Percentiles rank a stretch among this genome's conserved stretches.
Conservation (phyloP, 2,888 invertebrate genomes). For the Plutella xylostella region DNA sequence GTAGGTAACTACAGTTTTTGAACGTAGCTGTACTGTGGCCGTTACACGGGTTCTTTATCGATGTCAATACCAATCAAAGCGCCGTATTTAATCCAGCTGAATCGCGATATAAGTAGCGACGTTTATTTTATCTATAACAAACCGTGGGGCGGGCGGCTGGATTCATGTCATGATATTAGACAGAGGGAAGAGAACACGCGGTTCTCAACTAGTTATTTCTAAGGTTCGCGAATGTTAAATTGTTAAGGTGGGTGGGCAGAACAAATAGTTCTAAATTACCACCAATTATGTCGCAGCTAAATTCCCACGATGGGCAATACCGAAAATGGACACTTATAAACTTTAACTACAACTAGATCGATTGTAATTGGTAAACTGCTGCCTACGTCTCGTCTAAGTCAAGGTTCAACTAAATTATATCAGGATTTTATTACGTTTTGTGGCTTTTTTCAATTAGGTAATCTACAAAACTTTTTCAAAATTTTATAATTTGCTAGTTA, state of each 20-base stretch:
- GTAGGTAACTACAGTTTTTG: too few species aligned
- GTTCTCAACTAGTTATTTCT: neutral
- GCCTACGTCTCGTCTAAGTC: too few species aligned
- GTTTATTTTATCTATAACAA: too few species aligned
- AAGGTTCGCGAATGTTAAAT: neutral
- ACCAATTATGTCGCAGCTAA: constrained; percentile 22
- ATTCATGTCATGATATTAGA: too few species aligned
- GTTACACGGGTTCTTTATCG: too few species aligned
- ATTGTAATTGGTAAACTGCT: constrained; percentile 41
- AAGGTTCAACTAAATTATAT: too few species aligned
- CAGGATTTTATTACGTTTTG: neutral
- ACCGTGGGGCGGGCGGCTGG: too few species aligned
- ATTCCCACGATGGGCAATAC: constrained; percentile 27
- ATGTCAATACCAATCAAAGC: neutral
- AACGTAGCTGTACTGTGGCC: too few species aligned
- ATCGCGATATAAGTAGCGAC: too few species aligned
- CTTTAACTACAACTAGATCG: neutral
- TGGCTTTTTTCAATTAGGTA: neutral
- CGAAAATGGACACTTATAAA: constrained; percentile 27
- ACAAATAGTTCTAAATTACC: constrained; percentile 19
- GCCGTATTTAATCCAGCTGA: neutral
- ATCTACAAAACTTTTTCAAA: neutral
- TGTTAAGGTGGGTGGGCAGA: constrained; percentile 30
- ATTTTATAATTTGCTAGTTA: neutral
- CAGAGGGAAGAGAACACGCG: too few species aligned